Evolutionary conservation across 2,113 vertebrate genomes (phyloP), one percentile per base, ranked within the genome.

Genomic region (Zosterops borbonicus): DNA sequence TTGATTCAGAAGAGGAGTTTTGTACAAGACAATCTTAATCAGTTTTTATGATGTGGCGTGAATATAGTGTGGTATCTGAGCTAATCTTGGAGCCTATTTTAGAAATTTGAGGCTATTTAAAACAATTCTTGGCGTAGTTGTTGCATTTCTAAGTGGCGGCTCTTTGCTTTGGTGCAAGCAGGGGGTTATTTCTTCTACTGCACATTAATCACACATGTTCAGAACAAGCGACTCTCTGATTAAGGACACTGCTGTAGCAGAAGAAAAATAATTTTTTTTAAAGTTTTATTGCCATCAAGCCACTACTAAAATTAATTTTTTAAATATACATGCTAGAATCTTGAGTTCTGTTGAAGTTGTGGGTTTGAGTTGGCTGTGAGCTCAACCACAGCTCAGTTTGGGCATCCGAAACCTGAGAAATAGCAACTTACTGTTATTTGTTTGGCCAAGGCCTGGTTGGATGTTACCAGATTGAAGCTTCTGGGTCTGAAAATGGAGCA

Each of bases 211-310:
- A 42, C 44, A 59, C 20, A 3, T 42, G 58, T 75, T 90, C 20
- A 17, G 33, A 77, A 65, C 50, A 90, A 88, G 7, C 59, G 35
- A 33, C 27, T 73, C 27, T 83, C 42, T 75, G 67, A 73, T 90
- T 83, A 69, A 83, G 63, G 53, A 59, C 37, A 9, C 60, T 52
- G 21, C 60, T 93, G 76, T 93, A 84, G 20, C 52, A 90, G 52
- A 79, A 80, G 21, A 55, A 62, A 80, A 93, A 74, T 35, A 67
- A 55, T 17, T 64, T 18, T 41, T 83, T 78, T 71, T 5, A 2
- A 81, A 46, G 42, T 73, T 92, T 93, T 90, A 88, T 80, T 92
- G 41, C 59, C 47, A 80, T 85, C 75, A 77, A 80, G 13, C 22
- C n/a, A n/a, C 47, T 83, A 64, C 39, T 83, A 56, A 95, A 87